Base-by-base conservation (phyloP, 2,888 invertebrate species). In the Tortricodes alternella region DNA sequence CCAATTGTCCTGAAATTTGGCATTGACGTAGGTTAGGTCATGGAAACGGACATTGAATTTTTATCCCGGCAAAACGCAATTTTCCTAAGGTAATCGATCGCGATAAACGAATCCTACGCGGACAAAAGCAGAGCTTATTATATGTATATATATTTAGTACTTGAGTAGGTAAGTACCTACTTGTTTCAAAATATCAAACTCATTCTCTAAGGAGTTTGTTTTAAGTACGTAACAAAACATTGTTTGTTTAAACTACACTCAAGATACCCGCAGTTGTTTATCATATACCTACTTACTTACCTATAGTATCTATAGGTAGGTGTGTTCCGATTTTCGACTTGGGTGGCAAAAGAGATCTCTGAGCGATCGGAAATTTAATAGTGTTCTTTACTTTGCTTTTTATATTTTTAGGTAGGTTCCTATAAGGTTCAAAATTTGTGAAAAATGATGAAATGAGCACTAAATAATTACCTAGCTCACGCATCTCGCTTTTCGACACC, bases 401-500 rank as follows among this genome's bases (percentile, higher is more conserved):
- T 48, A 39, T 34, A 1, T 0, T 0, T 1, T 18, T 8, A 27
- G 6, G 4, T 11, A n/a, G n/a, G n/a, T n/a, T n/a, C n/a, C n/a
- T n/a, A 53, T 15, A 46, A 37, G 21, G 44, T 9, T 2, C 18
- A 29, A 23, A 16, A 29, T 38, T 2, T 16, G 13, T 24, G 16
- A 16, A 8, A 38, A 1, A 3, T 1, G 9, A 6, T 24, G 9
- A 6, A 19, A 11, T 15, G 29, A 53, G 3, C n/a, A 21, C 23
- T 11, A 23, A 19, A 41, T 9, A 66, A 61, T 72, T 77, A 89
- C 89, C 88, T 39, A 89, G 77, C 68, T 89, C 89, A 35, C 87
- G 78, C 77, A 81, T 77, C 66, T 89, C 89, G 63, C 85, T 83
- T 66, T 89, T 89, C 2, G 84, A 69, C 59, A 87, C 73, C 61